Evolutionary conservation across 2,888 invertebrate species (phyloP), one percentile per base, ranked within the genome.

Genomic region (Amaurobius ferox): DNA sequence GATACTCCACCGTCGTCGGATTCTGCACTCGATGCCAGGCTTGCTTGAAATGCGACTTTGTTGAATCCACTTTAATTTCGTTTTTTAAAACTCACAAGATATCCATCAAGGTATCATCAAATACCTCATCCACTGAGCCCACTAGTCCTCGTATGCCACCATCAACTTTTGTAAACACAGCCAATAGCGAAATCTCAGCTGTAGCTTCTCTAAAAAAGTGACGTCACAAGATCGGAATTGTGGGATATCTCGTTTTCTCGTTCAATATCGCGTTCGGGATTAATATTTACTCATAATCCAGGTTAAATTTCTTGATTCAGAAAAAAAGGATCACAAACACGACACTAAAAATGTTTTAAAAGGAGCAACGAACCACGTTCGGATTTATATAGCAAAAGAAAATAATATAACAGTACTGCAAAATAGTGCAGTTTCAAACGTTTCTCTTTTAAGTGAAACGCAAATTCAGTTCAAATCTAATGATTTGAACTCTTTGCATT

Each of bases 1-100:
- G 89, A 88, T 70, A 86, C 87, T 88, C 89, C 89, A 88, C 89
- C 89, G 88, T 88, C 88, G 86, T 88, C 88, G 77, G 88, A 88
- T 68, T 88, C 88, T 80, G 88, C 88, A 79, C 88, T 88, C 81
- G 88, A 88, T 87, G 88, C 88, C 88, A 88, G 88, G 88, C 88
- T 88, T 88, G 88, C 88, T 88, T 77, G 44, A 79, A 80, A 88
- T 88, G 78, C 70, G 74, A 74, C 80, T 79, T 80, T 79, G 55
- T 79, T 40, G 64, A 81, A 73, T 87, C 87, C 79, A 79, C 79
- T 86, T 86, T 79, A 74, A 70, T 70, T 83, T 55, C 77, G 76
- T 70, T 70, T 83, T 72, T n/a, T 39, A 66, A 55, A 64, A 64
- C 77, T 85, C 78, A 85, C 67, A 78, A 55, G 85, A 79, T 73